Evolutionary conservation across 2,888 invertebrate species (phyloP).

Genomic region (Anticlea derivata): DNA sequence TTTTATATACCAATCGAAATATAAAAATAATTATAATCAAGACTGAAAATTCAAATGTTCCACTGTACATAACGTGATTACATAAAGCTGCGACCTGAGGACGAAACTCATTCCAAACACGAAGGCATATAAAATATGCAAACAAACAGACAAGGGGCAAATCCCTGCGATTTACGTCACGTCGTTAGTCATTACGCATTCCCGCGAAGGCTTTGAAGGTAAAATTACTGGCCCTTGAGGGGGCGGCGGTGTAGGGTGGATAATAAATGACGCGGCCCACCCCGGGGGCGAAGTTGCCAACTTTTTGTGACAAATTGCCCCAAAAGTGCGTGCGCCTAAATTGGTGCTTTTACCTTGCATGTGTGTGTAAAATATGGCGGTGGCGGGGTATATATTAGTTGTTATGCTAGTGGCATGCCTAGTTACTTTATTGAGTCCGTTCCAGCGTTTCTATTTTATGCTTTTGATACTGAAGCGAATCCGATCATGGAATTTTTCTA

Average conservation of each 20-base stretch:
- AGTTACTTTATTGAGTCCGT: slow-evolving; percentile 11
- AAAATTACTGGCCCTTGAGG: slow-evolving; percentile 78
- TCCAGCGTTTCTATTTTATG: slow-evolving; percentile 11
- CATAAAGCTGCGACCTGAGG: neutral
- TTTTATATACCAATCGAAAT: too few species aligned
- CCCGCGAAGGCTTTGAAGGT: slow-evolving; percentile 78
- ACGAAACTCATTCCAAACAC: slow-evolving; percentile 27
- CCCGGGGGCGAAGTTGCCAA: slow-evolving; percentile 70
- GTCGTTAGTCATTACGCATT: slow-evolving; percentile 78
- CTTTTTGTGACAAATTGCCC: slow-evolving; percentile 82
- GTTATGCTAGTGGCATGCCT: slow-evolving; percentile 8
- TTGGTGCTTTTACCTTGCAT: slow-evolving; percentile 34
- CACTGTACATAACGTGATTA: neutral
- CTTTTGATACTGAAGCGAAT: neutral
- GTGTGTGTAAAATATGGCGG: slow-evolving; percentile 26
- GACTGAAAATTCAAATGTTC: neutral
- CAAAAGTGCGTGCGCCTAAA: slow-evolving; percentile 71
- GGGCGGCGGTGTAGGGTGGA: slow-evolving; percentile 53
- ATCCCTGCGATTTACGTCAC: slow-evolving; percentile 73
- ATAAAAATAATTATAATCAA: neutral
- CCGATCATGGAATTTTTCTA: too few species aligned
- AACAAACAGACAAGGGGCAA: slow-evolving; percentile 61
- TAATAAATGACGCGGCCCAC: slow-evolving; percentile 71
- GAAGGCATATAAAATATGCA: slow-evolving; percentile 34
- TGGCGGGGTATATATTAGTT: slow-evolving; percentile 19